A percentile compares a stretch with the other conserved stretches of the same genome.
phyloP scores from a whole-genome alignment of 1,140 invertebrate genomes.

The Drosophila lowei region DNA sequence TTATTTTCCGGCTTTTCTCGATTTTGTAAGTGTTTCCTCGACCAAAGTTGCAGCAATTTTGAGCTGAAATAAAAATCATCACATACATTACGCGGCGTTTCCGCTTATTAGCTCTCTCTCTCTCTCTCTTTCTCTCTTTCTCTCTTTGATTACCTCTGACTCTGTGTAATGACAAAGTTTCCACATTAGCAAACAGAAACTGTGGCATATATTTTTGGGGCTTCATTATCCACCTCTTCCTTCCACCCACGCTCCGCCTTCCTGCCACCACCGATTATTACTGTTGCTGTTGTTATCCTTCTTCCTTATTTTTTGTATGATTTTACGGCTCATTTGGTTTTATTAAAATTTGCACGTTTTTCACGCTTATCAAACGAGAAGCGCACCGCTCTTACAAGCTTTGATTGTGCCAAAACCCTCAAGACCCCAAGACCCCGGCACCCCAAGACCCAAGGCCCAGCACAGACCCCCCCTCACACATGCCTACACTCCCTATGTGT shows the following conservation, averaged over 20 bases:
- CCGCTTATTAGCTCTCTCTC: too few relatives aligned
- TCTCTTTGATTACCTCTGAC: too few relatives aligned
- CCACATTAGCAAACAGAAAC: conserved; percentile 67
- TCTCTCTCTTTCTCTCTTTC: too few relatives aligned
- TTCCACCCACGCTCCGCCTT: background rate
- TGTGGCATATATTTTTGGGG: conserved; percentile 56
- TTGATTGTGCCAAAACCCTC: conserved; percentile 63
- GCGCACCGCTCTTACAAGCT: conserved; percentile 33
- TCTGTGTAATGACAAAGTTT: conserved; percentile 61
- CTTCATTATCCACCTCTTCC: conserved; percentile 49
- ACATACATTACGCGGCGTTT: too few relatives aligned
- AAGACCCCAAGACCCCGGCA: background rate
- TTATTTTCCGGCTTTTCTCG: too few relatives aligned
- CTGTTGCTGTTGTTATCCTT: background rate
- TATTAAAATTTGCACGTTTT: conserved; percentile 80
- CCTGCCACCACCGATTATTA: conserved; percentile 1
- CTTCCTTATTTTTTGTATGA: conserved; percentile 58
- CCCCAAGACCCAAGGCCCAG: background rate
- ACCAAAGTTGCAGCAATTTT: too few relatives aligned
- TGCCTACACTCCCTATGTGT: conserved; percentile 12
- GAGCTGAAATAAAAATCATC: too few relatives aligned
- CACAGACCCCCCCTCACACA: too few relatives aligned
- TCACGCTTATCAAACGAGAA: conserved; percentile 69
- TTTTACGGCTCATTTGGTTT: conserved; percentile 79
- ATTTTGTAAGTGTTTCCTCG: too few relatives aligned